A percentile compares a stretch with the other conserved stretches of the same genome.
These are phyloP conservation scores for Leucophenga montana DNA, from an alignment of 2,888 invertebrate species.

Conservation along the genomic window DNA sequence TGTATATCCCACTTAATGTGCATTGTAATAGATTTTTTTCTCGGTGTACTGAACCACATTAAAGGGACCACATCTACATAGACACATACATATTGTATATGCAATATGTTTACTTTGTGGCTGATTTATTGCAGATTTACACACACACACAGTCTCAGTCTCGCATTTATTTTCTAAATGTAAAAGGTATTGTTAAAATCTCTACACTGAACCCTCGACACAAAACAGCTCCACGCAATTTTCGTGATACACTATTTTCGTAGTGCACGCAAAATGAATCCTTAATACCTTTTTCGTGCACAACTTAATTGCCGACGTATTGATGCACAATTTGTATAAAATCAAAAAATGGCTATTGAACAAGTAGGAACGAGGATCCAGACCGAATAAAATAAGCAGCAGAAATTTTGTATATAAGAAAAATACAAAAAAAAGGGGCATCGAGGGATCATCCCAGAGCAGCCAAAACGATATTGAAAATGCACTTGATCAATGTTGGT, in stretches of 20 bases:
- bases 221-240: slow-evolving; percentile 52
- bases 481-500: slow-evolving; percentile 12
- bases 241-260: slow-evolving; percentile 55
- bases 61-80: too few species aligned
- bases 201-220: not conserved
- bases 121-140: slow-evolving; percentile 17
- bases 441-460: slow-evolving; percentile 21
- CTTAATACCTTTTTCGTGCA: slow-evolving; percentile 62
- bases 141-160: not conserved
- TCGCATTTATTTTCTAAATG: not conserved
- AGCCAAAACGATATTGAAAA: slow-evolving; percentile 1
- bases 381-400: too few species aligned
- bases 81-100: not conserved
- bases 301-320: slow-evolving; percentile 61
- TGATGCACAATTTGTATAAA: slow-evolving; percentile 42
- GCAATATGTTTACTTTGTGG: slow-evolving; percentile 19
- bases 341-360: slow-evolving; percentile 14
- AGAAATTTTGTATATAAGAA: not conserved
- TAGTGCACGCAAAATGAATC: slow-evolving; percentile 43
- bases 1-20: too few species aligned
- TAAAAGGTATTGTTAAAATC: not conserved
- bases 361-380: too few species aligned
- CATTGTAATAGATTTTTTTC: too few species aligned
- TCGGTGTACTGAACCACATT: not conserved
- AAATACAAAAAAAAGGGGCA: too few species aligned